phyloP scores from a whole-genome alignment of 2,888 invertebrate species.

The Luffia ferchaultella region DNA sequence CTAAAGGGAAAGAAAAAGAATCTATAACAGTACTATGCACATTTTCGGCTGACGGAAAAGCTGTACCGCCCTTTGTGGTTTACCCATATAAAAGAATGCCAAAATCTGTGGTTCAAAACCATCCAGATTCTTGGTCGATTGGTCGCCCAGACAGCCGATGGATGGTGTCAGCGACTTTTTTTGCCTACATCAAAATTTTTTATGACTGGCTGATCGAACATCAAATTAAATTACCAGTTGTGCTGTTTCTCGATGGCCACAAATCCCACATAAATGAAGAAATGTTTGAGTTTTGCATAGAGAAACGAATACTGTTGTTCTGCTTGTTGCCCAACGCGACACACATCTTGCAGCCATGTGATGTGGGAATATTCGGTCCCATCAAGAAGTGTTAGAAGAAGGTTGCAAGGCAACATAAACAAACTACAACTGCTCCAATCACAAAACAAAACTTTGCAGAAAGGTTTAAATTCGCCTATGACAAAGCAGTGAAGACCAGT shows the following conservation, averaged over 20 bases:
- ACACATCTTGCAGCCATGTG: slow-evolving; percentile 12
- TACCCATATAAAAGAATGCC: slow-evolving; percentile 10
- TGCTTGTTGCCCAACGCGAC: slow-evolving; percentile 12
- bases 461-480: background rate
- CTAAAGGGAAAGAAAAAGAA: too few species aligned
- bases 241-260: slow-evolving; percentile 14
- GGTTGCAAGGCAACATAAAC: background rate
- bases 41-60: slow-evolving; percentile 12
- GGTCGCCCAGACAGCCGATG: slow-evolving; percentile 13
- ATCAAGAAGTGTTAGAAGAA: slow-evolving; percentile 1
- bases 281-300: slow-evolving; percentile 8
- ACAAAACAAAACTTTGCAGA: background rate
- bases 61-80: slow-evolving; percentile 13
- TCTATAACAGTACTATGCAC: slow-evolving; percentile 18
- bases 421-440: background rate
- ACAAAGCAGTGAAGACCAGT: background rate
- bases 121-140: slow-evolving; percentile 11
- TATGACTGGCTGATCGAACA: slow-evolving; percentile 9
- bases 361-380: slow-evolving; percentile 13
- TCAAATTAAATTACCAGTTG: slow-evolving; percentile 9
- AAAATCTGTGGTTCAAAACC: slow-evolving; percentile 4
- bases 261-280: slow-evolving; percentile 9
- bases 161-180: slow-evolving; percentile 12
- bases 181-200: slow-evolving; percentile 10
- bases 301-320: slow-evolving; percentile 10